A percentile compares a stretch with the other conserved stretches of the same genome.
These are phyloP conservation scores for Pelobates fuscus DNA, from an alignment of 2,113 vertebrate genomes.

Conservation along the genomic window DNA sequence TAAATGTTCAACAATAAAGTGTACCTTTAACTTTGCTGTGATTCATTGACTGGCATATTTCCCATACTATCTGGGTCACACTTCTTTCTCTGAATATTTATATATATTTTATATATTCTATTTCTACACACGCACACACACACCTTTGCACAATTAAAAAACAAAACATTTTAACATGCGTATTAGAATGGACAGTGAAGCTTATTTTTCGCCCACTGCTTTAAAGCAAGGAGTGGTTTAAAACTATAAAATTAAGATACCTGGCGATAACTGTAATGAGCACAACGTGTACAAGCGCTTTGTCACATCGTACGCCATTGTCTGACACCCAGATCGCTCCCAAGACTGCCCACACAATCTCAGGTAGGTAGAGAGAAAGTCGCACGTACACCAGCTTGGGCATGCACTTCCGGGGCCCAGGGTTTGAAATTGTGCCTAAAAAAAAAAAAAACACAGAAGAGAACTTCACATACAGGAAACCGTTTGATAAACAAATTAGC, in stretches of 20 bases:
- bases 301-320: slow-evolving; percentile 75
- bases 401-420: slow-evolving; percentile 86
- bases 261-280: slow-evolving; percentile 83
- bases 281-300: slow-evolving; percentile 74
- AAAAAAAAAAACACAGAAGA: background rate
- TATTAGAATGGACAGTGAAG: too few relatives aligned
- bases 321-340: slow-evolving; percentile 85
- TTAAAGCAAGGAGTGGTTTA: too few relatives aligned
- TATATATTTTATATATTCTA: too few relatives aligned
- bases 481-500: fast-evolving
- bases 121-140: too few relatives aligned
- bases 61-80: too few relatives aligned
- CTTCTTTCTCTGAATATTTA: too few relatives aligned
- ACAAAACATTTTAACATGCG: too few relatives aligned
- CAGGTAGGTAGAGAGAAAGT: slow-evolving; percentile 83
- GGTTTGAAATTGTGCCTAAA: slow-evolving; percentile 88
- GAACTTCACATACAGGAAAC: background rate
- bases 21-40: too few relatives aligned
- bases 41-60: too few relatives aligned
- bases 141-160: too few relatives aligned
- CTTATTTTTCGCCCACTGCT: too few relatives aligned
- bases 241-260: slow-evolving; percentile 68
- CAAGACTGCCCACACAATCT: slow-evolving; percentile 86
- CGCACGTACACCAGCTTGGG: slow-evolving; percentile 86
- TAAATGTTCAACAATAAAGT: too few relatives aligned